A percentile compares a stretch with the other conserved stretches of the same genome.
phyloP scores from a whole-genome alignment of 2,888 invertebrate species.

The Tuta absoluta region DNA sequence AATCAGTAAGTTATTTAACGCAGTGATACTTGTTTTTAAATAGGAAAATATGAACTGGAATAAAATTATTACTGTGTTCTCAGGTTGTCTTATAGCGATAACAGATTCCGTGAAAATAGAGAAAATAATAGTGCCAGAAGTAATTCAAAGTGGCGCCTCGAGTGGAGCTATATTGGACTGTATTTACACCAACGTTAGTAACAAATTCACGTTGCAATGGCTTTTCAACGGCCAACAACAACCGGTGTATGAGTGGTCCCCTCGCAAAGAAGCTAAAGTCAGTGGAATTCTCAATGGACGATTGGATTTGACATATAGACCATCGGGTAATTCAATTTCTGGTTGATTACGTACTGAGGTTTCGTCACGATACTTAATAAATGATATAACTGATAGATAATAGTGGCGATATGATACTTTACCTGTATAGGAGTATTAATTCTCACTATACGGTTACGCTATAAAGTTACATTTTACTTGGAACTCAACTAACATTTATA shows the following conservation, averaged over 20 bases:
- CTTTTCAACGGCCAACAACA: conserved; percentile 37
- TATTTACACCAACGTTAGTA: conserved; percentile 38
- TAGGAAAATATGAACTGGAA: neutral
- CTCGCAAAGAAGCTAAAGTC: conserved; percentile 37
- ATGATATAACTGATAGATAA: no score
- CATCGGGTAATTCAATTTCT: conserved; percentile 38
- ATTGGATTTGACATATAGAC: conserved; percentile 39
- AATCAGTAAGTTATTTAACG: neutral
- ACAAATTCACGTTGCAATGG: conserved; percentile 46
- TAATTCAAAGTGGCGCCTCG: conserved; percentile 41
- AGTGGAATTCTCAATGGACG: conserved; percentile 39
- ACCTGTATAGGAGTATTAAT: no score
- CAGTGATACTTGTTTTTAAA: neutral
- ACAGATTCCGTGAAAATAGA: conserved; percentile 45
- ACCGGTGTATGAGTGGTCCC: conserved; percentile 46
- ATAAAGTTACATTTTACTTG: no score
- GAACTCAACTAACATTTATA: no score
- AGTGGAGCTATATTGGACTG: conserved; percentile 43
- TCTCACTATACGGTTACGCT: no score
- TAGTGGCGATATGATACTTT: no score
- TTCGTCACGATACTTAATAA: no score
- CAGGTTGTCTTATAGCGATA: conserved; percentile 28
- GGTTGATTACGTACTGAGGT: no score
- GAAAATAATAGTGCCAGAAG: conserved; percentile 45
- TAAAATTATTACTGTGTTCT: neutral